Evolutionary conservation across 2,113 vertebrate genomes (phyloP), one percentile per base, ranked within the genome.

Genomic region (Ochotona curzoniae): DNA sequence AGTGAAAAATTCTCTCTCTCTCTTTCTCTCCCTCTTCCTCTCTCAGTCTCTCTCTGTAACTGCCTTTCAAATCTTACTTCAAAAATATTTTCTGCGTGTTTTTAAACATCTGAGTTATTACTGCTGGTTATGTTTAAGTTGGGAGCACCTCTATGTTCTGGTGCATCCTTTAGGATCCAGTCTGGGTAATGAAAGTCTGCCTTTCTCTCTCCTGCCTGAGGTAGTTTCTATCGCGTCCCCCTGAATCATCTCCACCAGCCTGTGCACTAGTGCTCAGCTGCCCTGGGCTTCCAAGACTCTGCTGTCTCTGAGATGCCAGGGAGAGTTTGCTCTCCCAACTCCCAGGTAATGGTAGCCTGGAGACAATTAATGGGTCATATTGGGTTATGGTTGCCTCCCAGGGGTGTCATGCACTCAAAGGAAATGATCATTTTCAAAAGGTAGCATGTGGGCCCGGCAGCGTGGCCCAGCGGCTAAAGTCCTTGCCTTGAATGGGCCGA

Each of bases 331-430:
- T 32, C 2, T 35, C 30, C 8, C 21, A 76, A 47, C 7, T 70
- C 17, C 26, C 17, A 66, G 47, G 28, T 26, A n/a, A 4, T 6
- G 14, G 2, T 83, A n/a, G 3, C 18, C 32, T 54, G 23, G 17
- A 26, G 38, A 4, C n/a, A 80, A 32, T n/a, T 23, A 70, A 28
- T 32, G 57, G 35, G 12, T 57, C 30, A 71, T 57, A 20, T 11
- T 23, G 17, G 74, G 2, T 1, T 60, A 7, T 44, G 9, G 47
- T 60, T 35, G 8, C 23, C 5, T 73, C 12, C 13, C 14, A 38
- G 32, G 13, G 20, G 7, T 1, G 2, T 0, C 5, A 6, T 75
- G 28, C 6, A 18, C 28, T 1, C 3, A 64, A 25, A 49, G 49
- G 10, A 60, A 64, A 87, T 70, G 44, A 23, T 26, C 8, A 66